A percentile compares a stretch with the other conserved stretches of the same genome.
Conservation (phyloP, 2,113 vertebrate genomes). For the Ploceus nigricollis region DNA sequence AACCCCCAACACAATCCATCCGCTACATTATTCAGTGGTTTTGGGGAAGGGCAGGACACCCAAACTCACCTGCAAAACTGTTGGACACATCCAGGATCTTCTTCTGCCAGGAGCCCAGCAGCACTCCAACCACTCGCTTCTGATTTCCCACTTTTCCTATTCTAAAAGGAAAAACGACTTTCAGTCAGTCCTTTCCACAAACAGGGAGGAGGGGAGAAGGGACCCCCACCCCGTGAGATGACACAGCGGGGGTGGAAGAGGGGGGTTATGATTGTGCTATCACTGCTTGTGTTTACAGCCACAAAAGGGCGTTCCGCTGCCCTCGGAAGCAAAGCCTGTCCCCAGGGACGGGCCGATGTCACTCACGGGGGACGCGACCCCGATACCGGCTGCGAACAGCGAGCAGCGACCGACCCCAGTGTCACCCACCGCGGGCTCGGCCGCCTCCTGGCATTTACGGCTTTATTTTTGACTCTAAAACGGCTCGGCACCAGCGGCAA, state of each 20-base stretch:
- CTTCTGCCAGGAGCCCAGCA: conserved; percentile 96
- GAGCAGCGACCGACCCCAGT: neutral
- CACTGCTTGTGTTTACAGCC: fast-evolving
- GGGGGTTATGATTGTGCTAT: fast-evolving
- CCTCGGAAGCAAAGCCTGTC: neutral
- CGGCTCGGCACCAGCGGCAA: neutral
- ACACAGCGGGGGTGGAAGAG: fast-evolving
- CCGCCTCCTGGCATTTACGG: fast-evolving
- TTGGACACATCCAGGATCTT: conserved; percentile 97
- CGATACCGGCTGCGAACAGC: neutral
- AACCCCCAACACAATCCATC: neutral
- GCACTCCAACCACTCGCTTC: conserved; percentile 95
- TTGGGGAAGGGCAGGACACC: neutral
- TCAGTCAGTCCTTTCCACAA: neutral
- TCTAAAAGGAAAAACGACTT: conserved; percentile 61
- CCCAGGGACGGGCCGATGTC: neutral
- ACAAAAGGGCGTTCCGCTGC: neutral
- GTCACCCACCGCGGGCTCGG: neutral
- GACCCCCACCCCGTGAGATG: fast-evolving
- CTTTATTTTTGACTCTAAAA: fast-evolving
- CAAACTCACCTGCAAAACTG: conserved; percentile 90
- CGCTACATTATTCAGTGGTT: neutral
- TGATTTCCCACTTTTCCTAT: conserved; percentile 98
- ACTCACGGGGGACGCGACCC: neutral
- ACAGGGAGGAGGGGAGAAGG: neutral